These are phyloP conservation scores for Aphyosemion australe DNA, from an alignment of 2,113 vertebrate species.

Conservation along the genomic window DNA sequence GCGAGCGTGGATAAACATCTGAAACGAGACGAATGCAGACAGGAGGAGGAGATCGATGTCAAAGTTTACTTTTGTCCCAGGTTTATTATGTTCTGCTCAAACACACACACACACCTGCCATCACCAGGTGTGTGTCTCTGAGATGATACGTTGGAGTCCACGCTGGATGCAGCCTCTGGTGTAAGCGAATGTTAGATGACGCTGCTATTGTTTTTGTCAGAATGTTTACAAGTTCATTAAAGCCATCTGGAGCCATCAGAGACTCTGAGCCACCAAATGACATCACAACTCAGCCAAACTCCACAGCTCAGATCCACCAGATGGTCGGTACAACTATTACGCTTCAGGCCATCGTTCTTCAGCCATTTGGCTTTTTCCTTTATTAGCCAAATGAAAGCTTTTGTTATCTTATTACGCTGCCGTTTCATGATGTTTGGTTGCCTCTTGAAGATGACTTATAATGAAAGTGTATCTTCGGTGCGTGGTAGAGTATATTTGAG, in stretches of 20 bases:
- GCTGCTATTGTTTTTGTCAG: conserved; percentile 9
- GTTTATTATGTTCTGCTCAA: conserved; percentile 8
- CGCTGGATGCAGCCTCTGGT: background rate
- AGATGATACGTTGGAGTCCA: conserved; percentile 5
- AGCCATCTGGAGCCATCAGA: conserved; percentile 30
- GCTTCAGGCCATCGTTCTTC: conserved; percentile 3
- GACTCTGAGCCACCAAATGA: background rate
- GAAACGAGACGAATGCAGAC: background rate
- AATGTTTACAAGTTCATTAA: background rate
- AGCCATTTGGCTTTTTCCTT: conserved; percentile 5
- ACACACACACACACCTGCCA: conserved; percentile 12
- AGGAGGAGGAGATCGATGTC: background rate
- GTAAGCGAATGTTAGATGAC: background rate
- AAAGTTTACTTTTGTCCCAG: conserved; percentile 16
- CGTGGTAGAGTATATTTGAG: background rate
- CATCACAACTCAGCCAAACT: conserved; percentile 10
- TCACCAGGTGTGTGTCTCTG: too few species aligned
- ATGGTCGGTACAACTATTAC: conserved; percentile 1
- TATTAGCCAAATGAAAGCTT: too few species aligned
- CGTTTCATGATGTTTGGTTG: background rate
- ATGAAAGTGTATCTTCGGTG: background rate
- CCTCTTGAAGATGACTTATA: background rate
- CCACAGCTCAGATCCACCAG: conserved; percentile 15
- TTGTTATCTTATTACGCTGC: background rate
- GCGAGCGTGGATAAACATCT: background rate